Percentiles rank a stretch among this genome's conserved stretches.
These are phyloP conservation scores for Glomeris maerens DNA, from an alignment of 1,140 invertebrate genomes.

Conservation along the genomic window DNA sequence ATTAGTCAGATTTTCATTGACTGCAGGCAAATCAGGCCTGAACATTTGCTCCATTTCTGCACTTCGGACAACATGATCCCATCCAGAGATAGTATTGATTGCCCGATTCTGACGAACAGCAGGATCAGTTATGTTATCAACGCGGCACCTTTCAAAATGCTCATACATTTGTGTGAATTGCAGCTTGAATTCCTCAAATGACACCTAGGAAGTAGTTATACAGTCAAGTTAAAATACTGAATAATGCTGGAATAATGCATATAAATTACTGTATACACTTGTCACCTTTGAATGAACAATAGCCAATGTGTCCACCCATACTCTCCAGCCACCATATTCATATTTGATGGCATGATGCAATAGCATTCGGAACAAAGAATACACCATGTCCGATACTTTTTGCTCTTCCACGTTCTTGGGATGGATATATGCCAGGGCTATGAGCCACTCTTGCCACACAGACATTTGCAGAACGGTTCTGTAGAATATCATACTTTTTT, in stretches of 20 bases:
- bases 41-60: no score
- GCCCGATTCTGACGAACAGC: constrained; percentile 77
- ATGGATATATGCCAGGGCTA: constrained; percentile 95
- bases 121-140: constrained; percentile 88
- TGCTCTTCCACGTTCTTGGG: constrained; percentile 88
- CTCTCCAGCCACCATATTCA: constrained; percentile 99
- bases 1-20: no score
- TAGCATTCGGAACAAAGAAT: constrained; percentile 90
- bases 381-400: constrained; percentile 96
- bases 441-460: constrained; percentile 99
- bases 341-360: constrained; percentile 98
- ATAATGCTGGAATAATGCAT: not conserved
- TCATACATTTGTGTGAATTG: constrained; percentile 95
- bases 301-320: constrained; percentile 98
- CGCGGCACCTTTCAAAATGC: constrained; percentile 81
- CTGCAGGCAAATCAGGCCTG: no score
- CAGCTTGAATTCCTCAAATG: constrained; percentile 91
- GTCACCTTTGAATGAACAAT: constrained; percentile 97
- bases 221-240: constrained; percentile 9
- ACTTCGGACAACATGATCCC: no score
- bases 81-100: constrained; percentile 89
- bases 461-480: constrained; percentile 98
- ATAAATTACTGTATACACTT: not conserved
- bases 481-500: constrained; percentile 19
- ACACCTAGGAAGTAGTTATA: constrained; percentile 44